phyloP scores from a whole-genome alignment of 2,797 vertebrate species.

The Microtus californicus region DNA sequence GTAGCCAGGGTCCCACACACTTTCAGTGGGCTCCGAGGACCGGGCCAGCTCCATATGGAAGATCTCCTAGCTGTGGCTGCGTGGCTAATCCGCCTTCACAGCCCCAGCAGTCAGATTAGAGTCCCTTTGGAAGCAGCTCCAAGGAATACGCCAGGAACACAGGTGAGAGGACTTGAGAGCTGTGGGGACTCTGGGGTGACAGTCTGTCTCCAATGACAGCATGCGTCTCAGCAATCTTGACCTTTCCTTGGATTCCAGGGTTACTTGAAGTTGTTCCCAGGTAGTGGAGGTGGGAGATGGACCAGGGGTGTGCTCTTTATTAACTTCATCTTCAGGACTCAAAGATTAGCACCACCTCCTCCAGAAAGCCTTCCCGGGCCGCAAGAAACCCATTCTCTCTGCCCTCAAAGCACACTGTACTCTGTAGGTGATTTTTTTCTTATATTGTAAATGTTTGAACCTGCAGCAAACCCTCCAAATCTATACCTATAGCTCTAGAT shows the following conservation, averaged over 20 bases:
- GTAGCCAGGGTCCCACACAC: neutral
- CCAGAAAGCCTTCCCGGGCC: conserved; percentile 9
- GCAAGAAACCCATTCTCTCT: neutral
- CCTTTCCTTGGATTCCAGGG: neutral
- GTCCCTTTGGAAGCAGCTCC: neutral
- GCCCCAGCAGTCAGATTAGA: neutral
- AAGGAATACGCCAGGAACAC: neutral
- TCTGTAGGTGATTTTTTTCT: neutral
- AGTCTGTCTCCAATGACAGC: too few species aligned
- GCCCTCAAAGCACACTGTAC: neutral
- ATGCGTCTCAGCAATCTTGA: neutral
- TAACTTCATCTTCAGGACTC: conserved; percentile 45
- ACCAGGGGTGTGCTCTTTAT: neutral
- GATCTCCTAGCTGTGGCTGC: neutral
- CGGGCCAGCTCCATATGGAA: neutral
- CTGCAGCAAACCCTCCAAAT: neutral
- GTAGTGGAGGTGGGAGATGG: neutral
- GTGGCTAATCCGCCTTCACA: neutral
- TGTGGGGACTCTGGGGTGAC: neutral
- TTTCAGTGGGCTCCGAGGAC: neutral
- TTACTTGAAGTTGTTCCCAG: neutral
- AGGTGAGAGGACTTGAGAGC: conserved; percentile 49
- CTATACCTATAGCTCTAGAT: neutral
- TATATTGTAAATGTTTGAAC: neutral
- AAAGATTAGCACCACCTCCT: neutral